Evolutionary conservation across 2,888 invertebrate species (phyloP).

Genomic region (Thymelicus acteon): DNA sequence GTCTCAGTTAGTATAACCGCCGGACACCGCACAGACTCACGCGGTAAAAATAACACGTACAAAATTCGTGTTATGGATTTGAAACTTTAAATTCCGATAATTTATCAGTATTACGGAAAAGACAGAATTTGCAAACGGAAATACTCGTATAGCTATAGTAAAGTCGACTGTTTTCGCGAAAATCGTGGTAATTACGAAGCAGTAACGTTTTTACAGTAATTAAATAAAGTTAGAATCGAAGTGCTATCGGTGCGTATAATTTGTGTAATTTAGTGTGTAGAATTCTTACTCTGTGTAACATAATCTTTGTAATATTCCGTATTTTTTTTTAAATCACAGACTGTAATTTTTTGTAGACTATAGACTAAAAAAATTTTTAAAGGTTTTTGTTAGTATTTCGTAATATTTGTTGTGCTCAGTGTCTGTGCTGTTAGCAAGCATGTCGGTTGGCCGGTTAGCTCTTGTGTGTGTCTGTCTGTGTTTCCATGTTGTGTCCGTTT

Average conservation of each 20-base stretch:
- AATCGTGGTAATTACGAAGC: not conserved
- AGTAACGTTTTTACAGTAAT: not conserved
- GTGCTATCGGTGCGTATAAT: not conserved
- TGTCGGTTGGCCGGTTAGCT: slow-evolving; percentile 44
- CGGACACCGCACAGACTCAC: not conserved
- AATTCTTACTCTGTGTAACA: not conserved
- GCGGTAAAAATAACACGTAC: not conserved
- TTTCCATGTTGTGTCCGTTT: slow-evolving; percentile 50
- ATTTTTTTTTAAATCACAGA: not conserved
- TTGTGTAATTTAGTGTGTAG: not conserved
- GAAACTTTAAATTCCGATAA: no score
- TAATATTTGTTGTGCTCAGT: not conserved
- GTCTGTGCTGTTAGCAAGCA: slow-evolving; percentile 15
- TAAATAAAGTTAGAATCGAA: not conserved
- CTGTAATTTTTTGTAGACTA: not conserved
- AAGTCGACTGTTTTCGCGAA: not conserved
- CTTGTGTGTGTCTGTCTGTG: slow-evolving; percentile 61
- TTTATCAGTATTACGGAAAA: no score
- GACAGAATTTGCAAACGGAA: no score
- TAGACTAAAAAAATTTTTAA: not conserved
- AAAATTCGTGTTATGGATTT: no score
- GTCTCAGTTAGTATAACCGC: slow-evolving; percentile 31
- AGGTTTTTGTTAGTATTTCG: not conserved
- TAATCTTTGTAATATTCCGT: not conserved
- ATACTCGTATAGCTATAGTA: no score